A percentile compares a stretch with the other conserved stretches of the same genome.
These are phyloP conservation scores for Halictus ligatus DNA, from an alignment of 2,888 invertebrate genomes.

Conservation along the genomic window DNA sequence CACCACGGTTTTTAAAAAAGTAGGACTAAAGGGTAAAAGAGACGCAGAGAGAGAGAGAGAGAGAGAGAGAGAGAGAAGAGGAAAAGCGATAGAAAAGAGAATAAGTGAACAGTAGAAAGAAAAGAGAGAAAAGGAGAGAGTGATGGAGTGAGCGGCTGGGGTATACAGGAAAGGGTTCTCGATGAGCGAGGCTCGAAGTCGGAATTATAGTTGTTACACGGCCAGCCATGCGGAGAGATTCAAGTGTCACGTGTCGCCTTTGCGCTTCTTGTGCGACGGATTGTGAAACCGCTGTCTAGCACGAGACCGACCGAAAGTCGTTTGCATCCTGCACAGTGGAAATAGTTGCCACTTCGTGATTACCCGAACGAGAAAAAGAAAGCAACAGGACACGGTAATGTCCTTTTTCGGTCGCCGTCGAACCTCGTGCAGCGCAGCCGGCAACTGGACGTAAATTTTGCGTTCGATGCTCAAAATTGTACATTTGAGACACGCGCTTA, in stretches of 20 bases:
- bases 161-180: background rate
- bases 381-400: background rate
- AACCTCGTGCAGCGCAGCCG: background rate
- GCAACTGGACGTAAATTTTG: background rate
- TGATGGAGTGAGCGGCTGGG: background rate
- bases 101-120: background rate
- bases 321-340: background rate
- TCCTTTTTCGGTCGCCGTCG: background rate
- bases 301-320: background rate
- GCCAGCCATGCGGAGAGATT: slow-evolving; percentile 26
- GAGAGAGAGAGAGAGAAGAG: too few relatives aligned
- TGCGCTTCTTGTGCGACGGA: slow-evolving; percentile 20
- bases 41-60: too few relatives aligned
- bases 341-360: slow-evolving; percentile 42
- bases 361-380: slow-evolving; percentile 14
- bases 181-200: slow-evolving; percentile 7
- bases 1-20: background rate
- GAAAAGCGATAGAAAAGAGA: background rate
- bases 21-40: too few relatives aligned
- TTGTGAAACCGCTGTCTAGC: slow-evolving; percentile 20
- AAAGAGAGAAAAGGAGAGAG: background rate
- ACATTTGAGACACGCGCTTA: background rate
- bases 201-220: slow-evolving; percentile 46
- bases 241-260: slow-evolving; percentile 19
- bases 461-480: background rate